Conservation (phyloP, 2,888 invertebrate species). For the Lamellibrachia columna region DNA sequence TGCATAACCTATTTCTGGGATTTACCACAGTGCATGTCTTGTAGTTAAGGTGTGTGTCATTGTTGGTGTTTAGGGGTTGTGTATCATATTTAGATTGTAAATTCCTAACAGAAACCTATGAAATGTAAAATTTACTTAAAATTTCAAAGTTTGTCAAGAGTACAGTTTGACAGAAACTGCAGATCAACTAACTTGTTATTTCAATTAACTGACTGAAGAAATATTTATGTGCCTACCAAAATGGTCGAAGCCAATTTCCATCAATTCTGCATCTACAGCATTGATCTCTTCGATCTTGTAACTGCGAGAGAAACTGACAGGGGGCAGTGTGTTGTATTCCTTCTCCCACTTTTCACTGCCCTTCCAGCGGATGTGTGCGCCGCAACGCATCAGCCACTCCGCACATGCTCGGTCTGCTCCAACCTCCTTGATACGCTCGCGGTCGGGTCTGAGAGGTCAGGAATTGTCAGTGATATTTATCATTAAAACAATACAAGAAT, state of each 20-base stretch:
- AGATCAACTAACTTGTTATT: conserved; percentile 36
- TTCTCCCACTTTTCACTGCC: conserved; percentile 67
- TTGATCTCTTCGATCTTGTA: conserved; percentile 78
- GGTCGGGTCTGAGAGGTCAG: conserved; percentile 48
- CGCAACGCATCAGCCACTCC: conserved; percentile 93
- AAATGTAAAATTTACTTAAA: neutral
- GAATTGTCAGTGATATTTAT: neutral
- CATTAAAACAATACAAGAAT: neutral
- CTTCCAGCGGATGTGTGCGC: conserved; percentile 82
- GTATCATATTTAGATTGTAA: too few species aligned
- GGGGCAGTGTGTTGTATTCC: conserved; percentile 82
- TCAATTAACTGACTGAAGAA: neutral
- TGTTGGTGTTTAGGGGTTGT: too few species aligned
- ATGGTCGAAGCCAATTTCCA: conserved; percentile 85
- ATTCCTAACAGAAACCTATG: neutral
- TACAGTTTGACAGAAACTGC: neutral
- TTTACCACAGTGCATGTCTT: neutral
- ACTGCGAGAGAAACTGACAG: conserved; percentile 65
- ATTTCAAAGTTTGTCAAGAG: neutral
- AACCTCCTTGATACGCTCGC: conserved; percentile 66
- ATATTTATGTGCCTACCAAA: conserved; percentile 69
- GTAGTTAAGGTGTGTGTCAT: too few species aligned
- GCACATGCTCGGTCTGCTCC: conserved; percentile 92
- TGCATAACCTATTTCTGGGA: neutral
- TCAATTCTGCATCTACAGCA: conserved; percentile 82